Base-by-base conservation (phyloP, 92 coral and sea anemone genomes). In the Paragorgia papillata region DNA sequence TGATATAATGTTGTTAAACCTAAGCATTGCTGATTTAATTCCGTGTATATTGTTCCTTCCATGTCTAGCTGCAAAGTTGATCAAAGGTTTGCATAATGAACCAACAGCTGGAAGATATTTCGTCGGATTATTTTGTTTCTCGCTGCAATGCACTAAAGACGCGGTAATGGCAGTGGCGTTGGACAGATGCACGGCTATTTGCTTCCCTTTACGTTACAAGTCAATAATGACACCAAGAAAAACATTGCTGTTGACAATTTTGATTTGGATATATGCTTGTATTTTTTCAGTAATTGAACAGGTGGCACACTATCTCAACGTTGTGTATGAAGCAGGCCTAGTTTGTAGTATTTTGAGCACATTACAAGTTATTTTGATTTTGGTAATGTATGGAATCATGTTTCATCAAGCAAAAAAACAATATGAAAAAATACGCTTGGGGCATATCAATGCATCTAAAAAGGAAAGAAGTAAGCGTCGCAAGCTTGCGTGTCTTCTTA, bases 181-280 rank as follows among this genome's bases (percentile, higher is more conserved):
- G 53, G 53, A 46, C 53, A 46, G 53, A 46, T 46, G 15, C 53
- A 6, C n/a, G 2, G 53, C 53, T 7, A 46, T 46, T 46, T 46
- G 53, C n/a, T 46, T 46, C 53, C 53, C 53, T 15, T 46, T 46
- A 46, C 53, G 53, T 46, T 46, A 46, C 53, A 46, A 7, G 53
- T 46, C 53, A 15, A 46, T 46, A 46, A 46, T 46, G 53, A 7
- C 14, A 2, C 53, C 53, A 2, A 46, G 15, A 46, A 7, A n/a
- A 15, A 46, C 53, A 46, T 15, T 7, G 7, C n/a, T 46, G n/a
- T 7, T 46, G n/a, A 46, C n/a, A 7, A 6, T 15, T 46, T 15
- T 15, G 14, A 15, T 15, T 7, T 46, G 53, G 53, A 46, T 46
- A 6, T 6, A 6, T 2, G 53, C 14, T 46, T 46, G 9, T n/a